Percentiles rank a stretch among this genome's conserved stretches.
phyloP scores from a whole-genome alignment of 2,797 vertebrate genomes.

The Gymnocypris eckloni region DNA sequence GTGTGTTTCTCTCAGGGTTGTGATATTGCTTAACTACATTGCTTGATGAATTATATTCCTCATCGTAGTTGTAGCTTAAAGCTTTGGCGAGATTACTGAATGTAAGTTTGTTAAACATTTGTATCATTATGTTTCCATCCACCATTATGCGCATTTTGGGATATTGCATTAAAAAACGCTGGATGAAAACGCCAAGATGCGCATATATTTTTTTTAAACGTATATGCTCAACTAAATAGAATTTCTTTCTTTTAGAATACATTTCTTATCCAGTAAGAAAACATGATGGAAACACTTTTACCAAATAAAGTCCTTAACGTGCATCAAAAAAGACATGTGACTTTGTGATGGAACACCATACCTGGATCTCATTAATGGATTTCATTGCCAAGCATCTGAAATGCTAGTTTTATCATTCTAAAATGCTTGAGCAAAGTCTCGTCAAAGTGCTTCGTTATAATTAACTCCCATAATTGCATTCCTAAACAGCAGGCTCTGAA shows the following conservation, averaged over 20 bases:
- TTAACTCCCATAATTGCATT: too few species aligned
- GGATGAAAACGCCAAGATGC: background rate
- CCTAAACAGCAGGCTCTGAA: too few species aligned
- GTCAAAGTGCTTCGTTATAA: too few species aligned
- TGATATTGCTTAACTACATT: background rate
- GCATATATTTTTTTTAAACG: too few species aligned
- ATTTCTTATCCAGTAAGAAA: too few species aligned
- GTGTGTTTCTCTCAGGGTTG: constrained; percentile 7
- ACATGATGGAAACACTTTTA: too few species aligned
- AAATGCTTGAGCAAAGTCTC: too few species aligned
- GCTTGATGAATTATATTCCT: constrained; percentile 1
- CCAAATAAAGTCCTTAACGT: too few species aligned
- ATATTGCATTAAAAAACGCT: background rate
- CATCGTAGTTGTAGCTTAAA: background rate
- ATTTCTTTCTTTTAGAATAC: too few species aligned
- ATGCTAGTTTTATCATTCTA: too few species aligned
- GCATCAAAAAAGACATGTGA: background rate
- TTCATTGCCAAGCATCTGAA: background rate
- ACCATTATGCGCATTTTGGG: background rate
- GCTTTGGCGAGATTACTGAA: background rate
- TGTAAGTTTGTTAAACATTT: background rate
- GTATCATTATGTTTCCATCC: background rate
- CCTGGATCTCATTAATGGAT: background rate
- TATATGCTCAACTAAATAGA: too few species aligned
- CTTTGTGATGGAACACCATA: background rate